Evolutionary conservation across 2,888 invertebrate genomes (phyloP).

Genomic region (Rapana venosa): DNA sequence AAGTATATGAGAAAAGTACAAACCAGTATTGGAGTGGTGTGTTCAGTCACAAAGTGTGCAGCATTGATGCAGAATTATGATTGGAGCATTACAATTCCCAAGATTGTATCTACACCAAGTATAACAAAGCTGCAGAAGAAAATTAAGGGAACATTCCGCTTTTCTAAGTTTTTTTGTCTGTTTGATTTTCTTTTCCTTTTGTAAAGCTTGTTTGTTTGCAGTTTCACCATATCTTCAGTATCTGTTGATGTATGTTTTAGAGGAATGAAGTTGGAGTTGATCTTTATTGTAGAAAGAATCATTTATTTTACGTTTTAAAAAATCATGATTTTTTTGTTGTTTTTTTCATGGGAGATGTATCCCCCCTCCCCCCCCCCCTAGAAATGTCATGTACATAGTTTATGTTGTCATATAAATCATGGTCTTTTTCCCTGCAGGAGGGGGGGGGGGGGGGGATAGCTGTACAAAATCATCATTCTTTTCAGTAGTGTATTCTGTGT

Average conservation of each 20-base stretch:
- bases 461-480: background rate
- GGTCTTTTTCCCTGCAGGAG: background rate
- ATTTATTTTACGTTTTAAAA: background rate
- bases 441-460: background rate
- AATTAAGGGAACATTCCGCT: conserved; percentile 19
- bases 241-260: background rate
- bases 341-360: background rate
- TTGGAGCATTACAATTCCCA: background rate
- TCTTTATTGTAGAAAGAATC: background rate
- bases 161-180: background rate
- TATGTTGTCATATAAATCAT: background rate
- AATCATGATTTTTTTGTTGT: background rate
- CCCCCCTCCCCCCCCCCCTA: background rate
- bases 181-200: background rate
- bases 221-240: background rate
- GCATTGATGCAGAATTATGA: background rate
- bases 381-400: conserved; percentile 7
- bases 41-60: background rate
- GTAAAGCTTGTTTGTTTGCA: background rate
- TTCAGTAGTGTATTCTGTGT: conserved; percentile 6
- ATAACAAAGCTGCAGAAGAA: background rate
- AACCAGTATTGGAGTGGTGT: background rate
- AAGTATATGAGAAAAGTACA: conserved; percentile 1
- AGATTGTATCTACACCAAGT: background rate
- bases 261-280: background rate